These are phyloP conservation scores for Mesodorylaimus sp. DNA, from an alignment of 2,888 invertebrate genomes.

Conservation along the genomic window DNA sequence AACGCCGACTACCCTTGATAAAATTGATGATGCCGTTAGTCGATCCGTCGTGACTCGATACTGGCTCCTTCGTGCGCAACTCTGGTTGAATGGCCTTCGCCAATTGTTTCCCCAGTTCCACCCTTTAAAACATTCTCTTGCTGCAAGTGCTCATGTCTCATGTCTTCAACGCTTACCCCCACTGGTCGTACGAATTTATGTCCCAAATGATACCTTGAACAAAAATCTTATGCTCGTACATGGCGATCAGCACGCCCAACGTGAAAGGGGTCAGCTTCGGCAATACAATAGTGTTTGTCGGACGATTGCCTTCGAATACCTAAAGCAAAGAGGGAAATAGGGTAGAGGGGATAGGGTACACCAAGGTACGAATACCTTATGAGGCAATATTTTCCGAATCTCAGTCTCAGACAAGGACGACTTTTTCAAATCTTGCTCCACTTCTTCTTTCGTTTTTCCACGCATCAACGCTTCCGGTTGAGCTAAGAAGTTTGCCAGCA, in stretches of 20 bases:
- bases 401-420: slow-evolving; percentile 55
- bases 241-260: slow-evolving; percentile 75
- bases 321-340: not conserved
- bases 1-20: too few species aligned
- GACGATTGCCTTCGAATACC: slow-evolving; percentile 74
- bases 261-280: slow-evolving; percentile 76
- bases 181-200: slow-evolving; percentile 97
- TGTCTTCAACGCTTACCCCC: slow-evolving; percentile 50
- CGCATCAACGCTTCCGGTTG: slow-evolving; percentile 96
- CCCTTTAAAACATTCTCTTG: slow-evolving; percentile 39
- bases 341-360: not conserved
- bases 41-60: slow-evolving; percentile 64
- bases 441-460: slow-evolving; percentile 48
- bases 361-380: slow-evolving; percentile 45
- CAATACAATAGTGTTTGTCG: slow-evolving; percentile 86
- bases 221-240: slow-evolving; percentile 98
- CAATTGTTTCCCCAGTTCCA: slow-evolving; percentile 91
- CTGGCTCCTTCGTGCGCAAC: slow-evolving; percentile 44
- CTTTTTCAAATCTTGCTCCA: slow-evolving; percentile 56
- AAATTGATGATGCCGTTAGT: slow-evolving; percentile 95
- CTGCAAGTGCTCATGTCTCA: not conserved
- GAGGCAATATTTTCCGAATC: slow-evolving; percentile 62
- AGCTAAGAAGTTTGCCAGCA: slow-evolving; percentile 87
- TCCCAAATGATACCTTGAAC: slow-evolving; percentile 97
- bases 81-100: slow-evolving; percentile 97